phyloP scores from a whole-genome alignment of 2,888 invertebrate genomes.

The Pammene fasciana region DNA sequence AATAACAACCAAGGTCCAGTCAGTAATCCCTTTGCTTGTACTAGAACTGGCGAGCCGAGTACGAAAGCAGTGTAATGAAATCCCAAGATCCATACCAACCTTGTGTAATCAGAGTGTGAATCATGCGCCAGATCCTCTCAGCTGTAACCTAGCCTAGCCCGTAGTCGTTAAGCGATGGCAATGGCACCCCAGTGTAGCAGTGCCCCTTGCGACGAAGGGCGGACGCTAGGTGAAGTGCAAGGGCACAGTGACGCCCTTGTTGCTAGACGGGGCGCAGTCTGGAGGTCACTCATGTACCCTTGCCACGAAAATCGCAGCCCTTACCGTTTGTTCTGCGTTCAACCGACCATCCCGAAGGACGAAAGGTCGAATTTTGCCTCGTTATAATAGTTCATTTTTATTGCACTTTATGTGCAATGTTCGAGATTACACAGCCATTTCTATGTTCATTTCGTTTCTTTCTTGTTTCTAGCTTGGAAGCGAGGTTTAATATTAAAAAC shows the following conservation, averaged over 20 bases:
- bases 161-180: neutral
- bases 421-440: conserved; percentile 1
- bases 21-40: too few relatives aligned
- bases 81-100: too few relatives aligned
- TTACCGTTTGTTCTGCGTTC: conserved; percentile 44
- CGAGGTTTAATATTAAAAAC: too few relatives aligned
- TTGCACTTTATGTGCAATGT: conserved; percentile 33
- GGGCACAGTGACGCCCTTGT: conserved; percentile 72
- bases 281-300: conserved; percentile 78
- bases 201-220: conserved; percentile 56
- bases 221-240: conserved; percentile 69
- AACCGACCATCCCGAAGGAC: conserved; percentile 37
- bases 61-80: too few relatives aligned
- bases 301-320: conserved; percentile 48
- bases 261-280: conserved; percentile 71
- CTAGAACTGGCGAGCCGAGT: too few relatives aligned
- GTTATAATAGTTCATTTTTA: conserved; percentile 34
- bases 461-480: neutral
- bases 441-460: neutral
- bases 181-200: conserved; percentile 21
- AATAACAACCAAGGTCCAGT: too few relatives aligned
- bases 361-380: conserved; percentile 33
- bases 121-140: too few relatives aligned
- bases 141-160: too few relatives aligned
- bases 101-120: too few relatives aligned